Percentiles rank a stretch among this genome's conserved stretches.
These are phyloP conservation scores for Pantelozetes paolii DNA, from an alignment of 2,888 invertebrate species.

Conservation along the genomic window DNA sequence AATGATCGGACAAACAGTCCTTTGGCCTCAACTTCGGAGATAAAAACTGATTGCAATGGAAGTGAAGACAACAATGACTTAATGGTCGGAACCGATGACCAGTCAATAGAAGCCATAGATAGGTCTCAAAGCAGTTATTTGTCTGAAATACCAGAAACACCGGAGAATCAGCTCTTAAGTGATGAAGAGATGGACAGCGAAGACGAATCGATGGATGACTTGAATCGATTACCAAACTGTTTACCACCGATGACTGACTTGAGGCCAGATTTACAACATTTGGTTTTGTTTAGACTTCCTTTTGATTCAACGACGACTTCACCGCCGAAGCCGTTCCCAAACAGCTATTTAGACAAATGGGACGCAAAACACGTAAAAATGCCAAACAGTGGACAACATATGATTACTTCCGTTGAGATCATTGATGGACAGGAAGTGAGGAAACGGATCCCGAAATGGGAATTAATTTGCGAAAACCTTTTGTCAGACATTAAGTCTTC, in stretches of 20 bases:
- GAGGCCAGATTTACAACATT: neutral
- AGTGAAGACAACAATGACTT: neutral
- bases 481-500: slow-evolving; percentile 1
- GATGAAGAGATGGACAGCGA: neutral
- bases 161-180: neutral
- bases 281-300: neutral
- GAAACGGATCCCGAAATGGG: neutral
- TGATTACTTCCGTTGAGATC: slow-evolving; percentile 2
- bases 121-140: neutral
- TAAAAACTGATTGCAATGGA: neutral
- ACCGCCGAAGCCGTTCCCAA: slow-evolving; percentile 26
- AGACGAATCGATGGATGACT: neutral
- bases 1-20: too few species aligned
- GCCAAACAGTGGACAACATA: slow-evolving; percentile 33
- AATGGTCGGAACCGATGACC: neutral
- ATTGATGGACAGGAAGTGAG: neutral
- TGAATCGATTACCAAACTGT: slow-evolving; percentile 11
- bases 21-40: too few species aligned
- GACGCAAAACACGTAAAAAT: slow-evolving; percentile 32
- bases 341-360: slow-evolving; percentile 7
- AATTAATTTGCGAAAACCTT: slow-evolving; percentile 21
- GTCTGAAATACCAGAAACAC: slow-evolving; percentile 15
- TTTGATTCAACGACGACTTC: neutral
- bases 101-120: neutral
- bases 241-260: neutral